Percentiles rank a stretch among this genome's conserved stretches.
Conservation (phyloP, 1,140 invertebrate genomes). For the Macrosteles quadrilineatus region DNA sequence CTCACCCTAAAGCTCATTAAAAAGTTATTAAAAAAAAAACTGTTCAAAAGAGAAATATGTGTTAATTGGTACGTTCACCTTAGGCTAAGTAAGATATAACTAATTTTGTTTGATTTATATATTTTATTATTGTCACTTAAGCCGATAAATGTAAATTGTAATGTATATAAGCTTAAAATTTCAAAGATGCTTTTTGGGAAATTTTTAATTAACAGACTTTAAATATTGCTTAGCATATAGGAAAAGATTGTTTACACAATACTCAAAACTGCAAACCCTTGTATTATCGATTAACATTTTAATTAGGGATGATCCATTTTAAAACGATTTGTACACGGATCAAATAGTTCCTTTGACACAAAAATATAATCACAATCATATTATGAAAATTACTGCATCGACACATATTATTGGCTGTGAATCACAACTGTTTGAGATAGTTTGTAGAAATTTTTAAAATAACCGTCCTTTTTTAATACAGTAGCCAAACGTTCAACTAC, state of each 20-base stretch:
- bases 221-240: not conserved
- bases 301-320: not conserved
- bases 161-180: conserved; percentile 20
- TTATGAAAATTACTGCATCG: not conserved
- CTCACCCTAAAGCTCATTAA: no score
- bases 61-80: not conserved
- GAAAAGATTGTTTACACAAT: not conserved
- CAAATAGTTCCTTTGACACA: not conserved
- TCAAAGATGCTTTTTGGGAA: not conserved
- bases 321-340: not conserved
- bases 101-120: conserved; percentile 9
- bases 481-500: no score
- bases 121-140: not conserved
- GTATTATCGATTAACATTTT: not conserved
- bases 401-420: no score
- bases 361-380: not conserved
- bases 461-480: no score
- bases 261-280: not conserved
- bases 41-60: not conserved
- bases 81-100: not conserved
- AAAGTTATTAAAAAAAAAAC: no score
- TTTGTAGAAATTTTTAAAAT: no score
- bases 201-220: not conserved
- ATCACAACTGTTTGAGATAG: no score
- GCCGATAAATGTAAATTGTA: not conserved